Base-by-base conservation (phyloP, 92 coral and sea anemone species). In the Zoanthus sociatus region DNA sequence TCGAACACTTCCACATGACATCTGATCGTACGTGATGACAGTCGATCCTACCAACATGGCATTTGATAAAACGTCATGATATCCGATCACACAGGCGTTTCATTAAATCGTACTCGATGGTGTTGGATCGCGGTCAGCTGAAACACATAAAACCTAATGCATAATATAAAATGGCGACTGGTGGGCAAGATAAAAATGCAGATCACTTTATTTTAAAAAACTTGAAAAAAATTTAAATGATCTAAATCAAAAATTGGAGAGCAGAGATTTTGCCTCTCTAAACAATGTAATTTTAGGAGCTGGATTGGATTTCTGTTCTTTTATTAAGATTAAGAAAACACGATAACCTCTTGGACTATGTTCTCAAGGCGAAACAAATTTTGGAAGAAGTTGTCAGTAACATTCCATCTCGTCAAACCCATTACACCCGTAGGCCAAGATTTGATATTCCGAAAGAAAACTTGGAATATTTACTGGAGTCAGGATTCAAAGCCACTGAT, bases 401-500 rank as follows among this genome's bases (percentile, higher is more conserved):
- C 42, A 30, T 26, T 30, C 13, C 42, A 31, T 69, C 73, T 21
- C 44, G 15, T 11, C 73, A 56, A 56, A 56, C 64, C 64, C n/a
- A n/a, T 56, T 56, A 12, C 64, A 56, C n/a, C 44, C 73, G 26
- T 26, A 73, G 92, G 81, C 92, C 87, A 58, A 86, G 61, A 66
- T 83, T 90, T 47, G 73, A 82, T 67, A 76, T 90, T 60, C 66
- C 84, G 10, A 30, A 60, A 31, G 93, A 87, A 20, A 74, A 74
- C 14, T 58, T 90, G 17, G 78, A 83, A 13, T 87, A 75, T 55
- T 88, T 72, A 44, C 72, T 91, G 37, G 89, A 91, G 55, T 76
- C 70, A 16, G 93, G 95, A 42, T 93, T 93, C 79, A 90, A 83
- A 37, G 93, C 86, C 11, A 75, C 89, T 73, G 89, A 93, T 82